Base-by-base conservation (phyloP, 1,140 invertebrate species). In the Pararge aegeria region DNA sequence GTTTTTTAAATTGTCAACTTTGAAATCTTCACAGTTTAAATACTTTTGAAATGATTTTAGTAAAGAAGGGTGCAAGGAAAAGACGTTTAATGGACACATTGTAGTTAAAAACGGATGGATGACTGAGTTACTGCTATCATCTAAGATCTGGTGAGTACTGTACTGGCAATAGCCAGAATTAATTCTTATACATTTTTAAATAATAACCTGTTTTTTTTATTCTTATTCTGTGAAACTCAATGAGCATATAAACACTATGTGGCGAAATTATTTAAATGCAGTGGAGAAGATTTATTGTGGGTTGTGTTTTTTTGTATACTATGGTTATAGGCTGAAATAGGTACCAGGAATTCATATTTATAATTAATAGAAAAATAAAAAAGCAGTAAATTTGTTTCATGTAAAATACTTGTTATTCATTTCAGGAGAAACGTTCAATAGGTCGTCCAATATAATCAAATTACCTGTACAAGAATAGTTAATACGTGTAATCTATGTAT, bases 71-170 rank as follows among this genome's bases (percentile, higher is more conserved):
- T 24, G 30, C 29, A 9, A 49, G 42, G 12, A 57, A 52, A 10
- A 59, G 42, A 55, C 27, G 37, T 57, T 63, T 63, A 16, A 19
- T 44, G 10, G 52, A 34, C 44, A 52, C 15, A 57, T 27, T 57
- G 61, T 46, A 56, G 29, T n/a, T 44, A 24, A 63, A 63, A 49
- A 50, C 61, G 49, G 38, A 37, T 63, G 54, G 55, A 63, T 63
- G 61, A 63, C 54, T 63, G 61, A 52, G 12, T 63, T 56, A 44
- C 48, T 50, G 13, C 53, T 63, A 53, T 50, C 54, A 48, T 48
- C 42, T 30, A 63, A 63, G 54, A 61, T 55, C 52, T 57, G 61
- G 61, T 63, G 20, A 63, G 61, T 63, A 34, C 7, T 34, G 24
- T 7, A 24, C 30, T 34, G 30, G 30, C 30, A 34, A 34, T 34